Conservation (phyloP, 2,797 vertebrate species). For the Garrulus glandarius region DNA sequence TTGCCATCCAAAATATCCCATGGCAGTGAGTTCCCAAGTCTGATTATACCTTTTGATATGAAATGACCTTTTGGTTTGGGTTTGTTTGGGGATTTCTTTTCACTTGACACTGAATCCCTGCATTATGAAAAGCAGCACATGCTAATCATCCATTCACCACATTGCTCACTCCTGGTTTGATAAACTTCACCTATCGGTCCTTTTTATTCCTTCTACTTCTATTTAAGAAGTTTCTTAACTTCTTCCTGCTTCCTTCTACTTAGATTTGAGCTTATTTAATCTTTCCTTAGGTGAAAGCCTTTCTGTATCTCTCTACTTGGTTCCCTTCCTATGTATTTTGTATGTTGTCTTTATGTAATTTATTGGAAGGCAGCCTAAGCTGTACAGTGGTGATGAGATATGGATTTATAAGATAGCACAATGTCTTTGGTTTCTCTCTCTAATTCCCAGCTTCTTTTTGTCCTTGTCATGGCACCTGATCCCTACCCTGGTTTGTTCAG, state of each 20-base stretch:
- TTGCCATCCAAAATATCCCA: neutral
- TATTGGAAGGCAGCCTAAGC: neutral
- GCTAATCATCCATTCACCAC: neutral
- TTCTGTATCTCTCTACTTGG: neutral
- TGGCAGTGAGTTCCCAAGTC: neutral
- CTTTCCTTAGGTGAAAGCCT: neutral
- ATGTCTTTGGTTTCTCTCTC: neutral
- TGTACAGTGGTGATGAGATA: neutral
- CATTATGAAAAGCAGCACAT: neutral
- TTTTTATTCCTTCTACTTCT: neutral
- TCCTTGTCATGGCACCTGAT: neutral
- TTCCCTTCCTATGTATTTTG: neutral
- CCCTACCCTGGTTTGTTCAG: neutral
- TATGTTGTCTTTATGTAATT: neutral
- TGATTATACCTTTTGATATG: neutral
- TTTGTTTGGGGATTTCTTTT: neutral
- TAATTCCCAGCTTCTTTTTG: neutral
- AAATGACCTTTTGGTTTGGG: neutral
- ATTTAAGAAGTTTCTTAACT: neutral
- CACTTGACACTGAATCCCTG: neutral
- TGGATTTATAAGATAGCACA: neutral
- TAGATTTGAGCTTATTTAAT: neutral
- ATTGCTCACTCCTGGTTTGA: neutral
- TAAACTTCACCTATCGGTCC: neutral
- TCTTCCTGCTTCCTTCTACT: neutral